Evolutionary conservation across 2,888 invertebrate species (phyloP), one percentile per base, ranked within the genome.

Genomic region (Epistrophe eligans): DNA sequence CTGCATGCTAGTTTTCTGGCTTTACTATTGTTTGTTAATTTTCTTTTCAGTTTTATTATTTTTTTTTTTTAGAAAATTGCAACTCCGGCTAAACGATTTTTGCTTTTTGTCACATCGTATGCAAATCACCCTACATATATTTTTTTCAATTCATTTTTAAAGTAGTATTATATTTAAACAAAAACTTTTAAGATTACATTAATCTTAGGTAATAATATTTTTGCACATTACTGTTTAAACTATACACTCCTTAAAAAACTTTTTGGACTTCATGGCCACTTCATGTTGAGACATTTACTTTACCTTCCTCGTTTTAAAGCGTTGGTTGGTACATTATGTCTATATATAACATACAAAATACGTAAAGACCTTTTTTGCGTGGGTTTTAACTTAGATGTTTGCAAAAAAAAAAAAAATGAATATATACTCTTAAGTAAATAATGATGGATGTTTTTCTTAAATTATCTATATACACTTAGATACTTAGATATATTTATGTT

Each of bases 381-480:
- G 57, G 77, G 82, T 32, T 74, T 74, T 62, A 82, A 77, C 77
- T 77, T 71, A 77, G 77, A 82, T 74, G 17, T 74, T 74, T 64
- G 81, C 73, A 67, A 45, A 72, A 71, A 66, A 70, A 66, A 70
- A 57, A 58, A 48, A 66, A 67, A 73, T 66, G 72, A 48, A 52
- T 62, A 52, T 62, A 67, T 38, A 50, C 24, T 24, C 24, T 1
- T 40, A 76, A 74, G 50, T 64, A 38, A 58, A 50, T 17, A 50
- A 67, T 77, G 79, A 77, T 83, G 73, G 35, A 73, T 77, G 71
- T 71, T 70, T 64, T 50, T 50, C 40, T 52, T 11, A 52, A 50
- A 66, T 17, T 52, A 52, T 38, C 19, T 24, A 13, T 60, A 40
- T 3, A 52, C 9, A 48, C 13, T 15, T 35, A 35, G 19, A 67